Evolutionary conservation across 2,797 vertebrate genomes (phyloP).

Genomic region (Myotis pilosus): DNA sequence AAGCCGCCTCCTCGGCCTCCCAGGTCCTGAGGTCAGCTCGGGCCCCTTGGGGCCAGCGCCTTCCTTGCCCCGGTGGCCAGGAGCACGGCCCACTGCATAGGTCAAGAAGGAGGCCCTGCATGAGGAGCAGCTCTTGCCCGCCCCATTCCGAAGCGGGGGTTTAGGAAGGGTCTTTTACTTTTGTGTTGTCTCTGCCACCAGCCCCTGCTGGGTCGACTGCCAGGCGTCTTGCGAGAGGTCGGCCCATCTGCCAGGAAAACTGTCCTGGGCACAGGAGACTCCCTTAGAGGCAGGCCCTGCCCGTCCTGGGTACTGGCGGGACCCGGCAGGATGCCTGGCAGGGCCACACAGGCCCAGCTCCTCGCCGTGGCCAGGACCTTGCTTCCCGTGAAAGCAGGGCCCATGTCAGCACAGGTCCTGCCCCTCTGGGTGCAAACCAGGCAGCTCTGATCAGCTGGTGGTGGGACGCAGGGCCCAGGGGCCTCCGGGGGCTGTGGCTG

Average conservation of each 20-base stretch:
- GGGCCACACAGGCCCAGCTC: background rate
- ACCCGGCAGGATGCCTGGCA: background rate
- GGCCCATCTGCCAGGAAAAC: background rate
- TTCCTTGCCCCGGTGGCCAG: background rate
- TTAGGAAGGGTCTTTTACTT: background rate
- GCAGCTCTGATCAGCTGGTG: background rate
- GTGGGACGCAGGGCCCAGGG: rapidly evolving
- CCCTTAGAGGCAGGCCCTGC: no score
- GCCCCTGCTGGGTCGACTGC: background rate
- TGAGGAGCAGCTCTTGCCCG: no score
- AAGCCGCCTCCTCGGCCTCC: background rate
- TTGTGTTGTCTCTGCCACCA: background rate
- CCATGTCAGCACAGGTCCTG: background rate
- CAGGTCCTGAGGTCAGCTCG: background rate
- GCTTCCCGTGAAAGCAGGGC: rapidly evolving
- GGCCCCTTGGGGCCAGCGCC: no score
- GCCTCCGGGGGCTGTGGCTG: background rate
- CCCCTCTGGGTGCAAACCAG: background rate
- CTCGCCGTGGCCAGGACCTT: rapidly evolving
- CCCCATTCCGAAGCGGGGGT: background rate
- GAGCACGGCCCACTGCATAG: no score
- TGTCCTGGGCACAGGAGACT: background rate
- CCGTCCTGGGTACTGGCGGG: rapidly evolving
- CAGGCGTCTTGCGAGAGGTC: no score
- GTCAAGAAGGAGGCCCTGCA: no score